phyloP scores from a whole-genome alignment of 1,140 invertebrate species.

The Pseudobourletiella spinata region DNA sequence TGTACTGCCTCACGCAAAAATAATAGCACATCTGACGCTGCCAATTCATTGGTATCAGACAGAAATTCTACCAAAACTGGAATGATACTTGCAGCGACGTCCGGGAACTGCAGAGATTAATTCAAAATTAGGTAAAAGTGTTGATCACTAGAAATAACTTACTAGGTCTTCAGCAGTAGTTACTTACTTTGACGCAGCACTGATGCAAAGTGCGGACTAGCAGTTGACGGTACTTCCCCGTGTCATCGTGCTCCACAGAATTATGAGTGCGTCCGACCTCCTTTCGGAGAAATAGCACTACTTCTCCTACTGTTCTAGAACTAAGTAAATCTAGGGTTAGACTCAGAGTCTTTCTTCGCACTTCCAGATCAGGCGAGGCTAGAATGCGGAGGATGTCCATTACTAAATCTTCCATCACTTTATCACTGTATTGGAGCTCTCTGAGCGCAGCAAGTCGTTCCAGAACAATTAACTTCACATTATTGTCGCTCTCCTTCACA shows the following conservation, averaged over 20 bases:
- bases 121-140: no score
- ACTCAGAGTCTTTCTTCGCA: slow-evolving; percentile 75
- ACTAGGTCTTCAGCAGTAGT: no score
- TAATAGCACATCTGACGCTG: slow-evolving; percentile 86
- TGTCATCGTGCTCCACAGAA: slow-evolving; percentile 83
- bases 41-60: slow-evolving; percentile 87
- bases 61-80: slow-evolving; percentile 92
- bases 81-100: slow-evolving; percentile 87
- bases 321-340: slow-evolving; percentile 87
- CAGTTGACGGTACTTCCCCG: slow-evolving; percentile 89
- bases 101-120: slow-evolving; percentile 69
- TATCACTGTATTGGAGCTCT: slow-evolving; percentile 75
- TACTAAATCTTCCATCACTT: slow-evolving; percentile 90
- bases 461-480: slow-evolving; percentile 97
- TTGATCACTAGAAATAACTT: no score
- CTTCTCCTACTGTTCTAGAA: slow-evolving; percentile 88
- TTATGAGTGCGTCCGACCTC: slow-evolving; percentile 87
- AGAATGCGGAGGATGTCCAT: slow-evolving; percentile 97
- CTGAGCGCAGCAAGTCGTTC: slow-evolving; percentile 85
- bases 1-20: slow-evolving; percentile 93
- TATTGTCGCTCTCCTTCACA: slow-evolving; percentile 98
- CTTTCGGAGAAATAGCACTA: slow-evolving; percentile 89
- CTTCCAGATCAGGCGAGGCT: slow-evolving; percentile 89
- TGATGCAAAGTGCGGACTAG: slow-evolving; percentile 89
- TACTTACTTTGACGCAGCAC: slow-evolving; percentile 71